These are phyloP conservation scores for Drosophila helvetica DNA, from an alignment of 2,888 invertebrate species.

Conservation along the genomic window DNA sequence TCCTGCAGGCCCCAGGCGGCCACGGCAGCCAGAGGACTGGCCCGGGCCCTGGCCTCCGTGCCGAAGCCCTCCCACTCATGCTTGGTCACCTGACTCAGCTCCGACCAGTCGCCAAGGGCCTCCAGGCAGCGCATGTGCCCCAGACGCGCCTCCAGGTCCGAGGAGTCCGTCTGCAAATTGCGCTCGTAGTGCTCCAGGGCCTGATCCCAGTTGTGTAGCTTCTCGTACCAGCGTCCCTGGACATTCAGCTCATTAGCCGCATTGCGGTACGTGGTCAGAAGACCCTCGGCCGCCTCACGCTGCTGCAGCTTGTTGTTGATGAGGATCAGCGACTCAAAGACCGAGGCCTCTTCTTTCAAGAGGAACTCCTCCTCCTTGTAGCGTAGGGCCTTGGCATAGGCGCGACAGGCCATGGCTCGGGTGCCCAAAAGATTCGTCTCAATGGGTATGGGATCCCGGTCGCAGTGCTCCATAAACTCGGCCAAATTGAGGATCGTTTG, in stretches of 20 bases:
- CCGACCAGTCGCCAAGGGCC: constrained; percentile 98
- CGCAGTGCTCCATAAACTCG: constrained; percentile 99
- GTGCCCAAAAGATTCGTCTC: constrained; percentile 94
- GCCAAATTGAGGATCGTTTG: constrained; percentile 98
- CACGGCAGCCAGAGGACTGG: constrained; percentile 96
- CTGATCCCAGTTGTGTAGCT: constrained; percentile 99
- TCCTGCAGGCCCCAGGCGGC: constrained; percentile 98
- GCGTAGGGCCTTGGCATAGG: constrained; percentile 87
- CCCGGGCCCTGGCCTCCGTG: constrained; percentile 86
- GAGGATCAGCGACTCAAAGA: constrained; percentile 96
- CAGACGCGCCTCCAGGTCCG: constrained; percentile 91
- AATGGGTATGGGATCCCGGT: constrained; percentile 96
- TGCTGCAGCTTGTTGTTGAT: constrained; percentile 99
- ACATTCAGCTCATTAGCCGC: constrained; percentile 86
- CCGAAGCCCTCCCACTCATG: constrained; percentile 90
- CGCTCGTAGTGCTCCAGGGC: constrained; percentile 94
- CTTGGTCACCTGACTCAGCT: constrained; percentile 92
- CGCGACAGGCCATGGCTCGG: constrained; percentile 96
- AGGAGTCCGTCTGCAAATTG: constrained; percentile 87
- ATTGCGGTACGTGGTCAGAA: constrained; percentile 92
- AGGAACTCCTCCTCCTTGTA: constrained; percentile 96
- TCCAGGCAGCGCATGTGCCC: constrained; percentile 98
- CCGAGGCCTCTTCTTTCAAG: constrained; percentile 91
- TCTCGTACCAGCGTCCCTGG: constrained; percentile 99
- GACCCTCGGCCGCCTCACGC: constrained; percentile 98